A percentile compares a stretch with the other conserved stretches of the same genome.
Conservation (phyloP, 2,113 vertebrate genomes). For the Poeciliopsis occidentalis region DNA sequence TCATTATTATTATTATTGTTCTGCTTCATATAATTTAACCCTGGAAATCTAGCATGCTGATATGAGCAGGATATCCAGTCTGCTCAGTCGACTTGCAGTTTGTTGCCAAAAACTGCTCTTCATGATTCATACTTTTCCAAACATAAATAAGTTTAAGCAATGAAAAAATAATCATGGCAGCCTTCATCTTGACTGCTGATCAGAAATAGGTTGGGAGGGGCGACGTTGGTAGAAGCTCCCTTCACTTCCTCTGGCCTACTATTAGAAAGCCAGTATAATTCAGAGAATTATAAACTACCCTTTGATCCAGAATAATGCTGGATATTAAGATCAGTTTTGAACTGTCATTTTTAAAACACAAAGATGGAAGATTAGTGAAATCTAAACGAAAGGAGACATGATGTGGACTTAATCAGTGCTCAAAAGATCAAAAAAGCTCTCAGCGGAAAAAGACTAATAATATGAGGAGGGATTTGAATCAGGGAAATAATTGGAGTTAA, state of each 20-base stretch:
- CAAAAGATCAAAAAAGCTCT: constrained; percentile 16
- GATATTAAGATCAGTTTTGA: not conserved
- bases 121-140: not conserved
- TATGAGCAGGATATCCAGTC: too few relatives aligned
- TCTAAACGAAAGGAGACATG: not conserved
- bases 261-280: constrained; percentile 21
- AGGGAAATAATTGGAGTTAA: not conserved
- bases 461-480: not conserved
- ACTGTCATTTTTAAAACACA: not conserved
- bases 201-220: not conserved
- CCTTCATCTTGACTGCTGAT: not conserved
- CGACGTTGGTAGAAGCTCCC: not conserved
- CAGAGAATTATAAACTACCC: constrained; percentile 3
- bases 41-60: not conserved
- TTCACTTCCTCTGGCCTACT: not conserved
- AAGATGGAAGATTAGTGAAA: constrained; percentile 6
- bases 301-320: constrained; percentile 2
- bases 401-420: constrained; percentile 5
- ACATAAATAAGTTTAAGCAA: not conserved
- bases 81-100: not conserved
- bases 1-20: not conserved
- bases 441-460: not conserved
- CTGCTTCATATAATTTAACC: not conserved
- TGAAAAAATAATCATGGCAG: not conserved
- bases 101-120: not conserved